Percentiles rank a stretch among this genome's conserved stretches.
Conservation (phyloP, 2,888 invertebrate species). For the Bruchidius siliquastri region DNA sequence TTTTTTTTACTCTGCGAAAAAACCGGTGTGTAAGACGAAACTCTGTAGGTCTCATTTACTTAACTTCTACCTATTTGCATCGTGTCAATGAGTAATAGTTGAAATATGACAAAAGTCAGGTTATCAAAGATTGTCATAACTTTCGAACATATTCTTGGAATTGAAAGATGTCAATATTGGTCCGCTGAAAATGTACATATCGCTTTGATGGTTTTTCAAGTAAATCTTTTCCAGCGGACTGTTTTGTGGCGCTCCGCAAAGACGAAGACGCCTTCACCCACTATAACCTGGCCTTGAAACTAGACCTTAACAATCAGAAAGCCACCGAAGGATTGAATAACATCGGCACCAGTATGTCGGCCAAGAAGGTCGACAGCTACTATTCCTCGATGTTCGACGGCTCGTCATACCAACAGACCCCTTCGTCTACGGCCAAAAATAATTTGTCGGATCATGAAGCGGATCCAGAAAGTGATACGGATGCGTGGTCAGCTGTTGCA, state of each 20-base stretch:
- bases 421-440: constrained; percentile 49
- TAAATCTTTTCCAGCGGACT: constrained; percentile 50
- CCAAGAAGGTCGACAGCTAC: constrained; percentile 51
- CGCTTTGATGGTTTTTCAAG: no score
- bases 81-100: no score
- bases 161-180: no score
- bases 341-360: constrained; percentile 48
- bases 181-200: no score
- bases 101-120: no score
- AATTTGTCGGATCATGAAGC: constrained; percentile 43
- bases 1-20: no score
- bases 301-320: constrained; percentile 61
- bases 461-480: constrained; percentile 43
- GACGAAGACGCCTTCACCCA: constrained; percentile 67
- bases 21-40: no score
- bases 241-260: constrained; percentile 57
- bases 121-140: no score
- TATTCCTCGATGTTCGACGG: constrained; percentile 49
- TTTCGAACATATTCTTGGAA: no score
- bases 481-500: constrained; percentile 37
- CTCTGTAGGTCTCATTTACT: no score
- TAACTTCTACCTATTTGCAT: no score
- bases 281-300: constrained; percentile 61
- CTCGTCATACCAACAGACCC: constrained; percentile 37
- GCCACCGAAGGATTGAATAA: constrained; percentile 62